Conservation (phyloP, 2,888 invertebrate genomes). For the Agrotis segetum region DNA sequence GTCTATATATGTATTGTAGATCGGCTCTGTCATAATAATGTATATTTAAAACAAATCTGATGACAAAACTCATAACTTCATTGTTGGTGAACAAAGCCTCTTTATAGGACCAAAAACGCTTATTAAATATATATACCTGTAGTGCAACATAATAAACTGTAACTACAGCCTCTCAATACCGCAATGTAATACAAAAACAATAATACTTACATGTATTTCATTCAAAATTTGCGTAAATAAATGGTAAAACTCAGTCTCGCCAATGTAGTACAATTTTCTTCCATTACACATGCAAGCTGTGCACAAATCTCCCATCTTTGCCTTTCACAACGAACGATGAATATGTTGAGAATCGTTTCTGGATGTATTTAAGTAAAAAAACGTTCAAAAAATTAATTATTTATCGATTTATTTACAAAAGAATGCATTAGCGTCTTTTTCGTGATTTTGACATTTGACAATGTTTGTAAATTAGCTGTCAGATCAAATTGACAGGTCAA, state of each 20-base stretch:
- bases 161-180: not conserved
- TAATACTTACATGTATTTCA: slow-evolving; percentile 80
- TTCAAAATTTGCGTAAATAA: slow-evolving; percentile 82
- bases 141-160: not conserved
- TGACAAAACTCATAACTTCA: not conserved
- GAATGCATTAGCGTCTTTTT: slow-evolving; percentile 32
- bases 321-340: not conserved
- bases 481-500: slow-evolving; percentile 5
- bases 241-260: slow-evolving; percentile 74
- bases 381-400: slow-evolving; percentile 14
- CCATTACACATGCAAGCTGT: slow-evolving; percentile 79
- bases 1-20: no score
- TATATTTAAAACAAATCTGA: not conserved
- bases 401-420: slow-evolving; percentile 51
- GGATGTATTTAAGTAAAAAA: not conserved
- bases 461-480: slow-evolving; percentile 15
- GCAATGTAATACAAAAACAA: not conserved
- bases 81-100: not conserved
- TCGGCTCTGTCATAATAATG: no score
- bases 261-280: slow-evolving; percentile 76
- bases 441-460: slow-evolving; percentile 33
- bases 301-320: slow-evolving; percentile 83
- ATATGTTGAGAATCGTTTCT: not conserved
- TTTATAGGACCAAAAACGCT: not conserved
- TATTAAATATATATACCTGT: slow-evolving; percentile 2